These are phyloP conservation scores for Latheticus oryzae DNA, from an alignment of 2,888 invertebrate genomes.

Conservation along the genomic window DNA sequence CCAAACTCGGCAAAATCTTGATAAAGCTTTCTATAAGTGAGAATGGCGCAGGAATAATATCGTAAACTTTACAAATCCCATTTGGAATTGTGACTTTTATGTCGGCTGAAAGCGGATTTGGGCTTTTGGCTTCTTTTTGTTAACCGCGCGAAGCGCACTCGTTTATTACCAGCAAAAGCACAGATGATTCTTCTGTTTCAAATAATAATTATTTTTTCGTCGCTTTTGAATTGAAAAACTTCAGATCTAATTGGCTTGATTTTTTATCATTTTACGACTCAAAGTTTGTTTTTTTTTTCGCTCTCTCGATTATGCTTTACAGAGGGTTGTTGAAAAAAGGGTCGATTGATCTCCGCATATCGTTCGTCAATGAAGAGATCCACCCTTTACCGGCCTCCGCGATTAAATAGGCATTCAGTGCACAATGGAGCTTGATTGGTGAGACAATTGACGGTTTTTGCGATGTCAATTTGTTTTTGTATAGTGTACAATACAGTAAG, in stretches of 20 bases:
- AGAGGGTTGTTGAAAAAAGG: constrained; percentile 22
- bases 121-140: constrained; percentile 65
- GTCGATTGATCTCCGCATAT: constrained; percentile 26
- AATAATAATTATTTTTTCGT: constrained; percentile 40
- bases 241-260: no score
- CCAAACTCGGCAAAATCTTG: constrained; percentile 63
- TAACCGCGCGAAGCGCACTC: constrained; percentile 42
- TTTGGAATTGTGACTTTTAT: constrained; percentile 68
- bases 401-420: constrained; percentile 64
- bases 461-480: constrained; percentile 67
- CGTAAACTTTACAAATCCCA: constrained; percentile 68
- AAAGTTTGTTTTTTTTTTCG: no score
- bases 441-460: constrained; percentile 66
- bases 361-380: constrained; percentile 35
- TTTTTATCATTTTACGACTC: no score
- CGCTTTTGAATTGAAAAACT: no score
- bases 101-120: constrained; percentile 66
- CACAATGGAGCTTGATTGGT: constrained; percentile 65
- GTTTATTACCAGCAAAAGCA: constrained; percentile 36
- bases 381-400: constrained; percentile 59
- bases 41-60: constrained; percentile 67
- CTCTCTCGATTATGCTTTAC: constrained; percentile 10
- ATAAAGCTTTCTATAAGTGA: constrained; percentile 65
- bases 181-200: constrained; percentile 43
- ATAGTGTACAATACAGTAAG: constrained; percentile 62